phyloP scores from a whole-genome alignment of 2,113 vertebrate genomes.

The Mormyrus lacerda region DNA sequence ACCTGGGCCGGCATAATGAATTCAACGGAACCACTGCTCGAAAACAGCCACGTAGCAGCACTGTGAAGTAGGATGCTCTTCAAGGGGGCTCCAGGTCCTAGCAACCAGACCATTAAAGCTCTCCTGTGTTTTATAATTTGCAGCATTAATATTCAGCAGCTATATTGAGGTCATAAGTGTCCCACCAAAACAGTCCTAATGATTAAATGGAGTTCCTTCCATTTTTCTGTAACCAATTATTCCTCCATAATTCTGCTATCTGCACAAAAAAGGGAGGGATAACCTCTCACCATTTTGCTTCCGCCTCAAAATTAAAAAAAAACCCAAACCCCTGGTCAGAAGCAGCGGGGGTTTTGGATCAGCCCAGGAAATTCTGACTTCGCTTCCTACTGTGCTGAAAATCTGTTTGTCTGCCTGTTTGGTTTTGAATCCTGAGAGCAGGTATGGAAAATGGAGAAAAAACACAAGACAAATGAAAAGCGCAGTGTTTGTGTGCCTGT shows the following conservation, averaged over 20 bases:
- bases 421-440: conserved; percentile 2
- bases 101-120: conserved; percentile 35
- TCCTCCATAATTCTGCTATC: conserved; percentile 27
- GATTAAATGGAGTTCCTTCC: conserved; percentile 32
- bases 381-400: conserved; percentile 2
- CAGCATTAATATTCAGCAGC: conserved; percentile 44
- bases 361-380: conserved; percentile 3
- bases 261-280: conserved; percentile 1
- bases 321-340: conserved; percentile 9
- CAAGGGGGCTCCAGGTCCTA: conserved; percentile 31
- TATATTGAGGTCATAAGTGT: conserved; percentile 30
- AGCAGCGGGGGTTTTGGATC: neutral
- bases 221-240: conserved; percentile 35
- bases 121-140: conserved; percentile 42
- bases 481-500: conserved; percentile 18
- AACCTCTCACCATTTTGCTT: conserved; percentile 8
- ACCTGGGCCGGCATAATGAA: conserved; percentile 25
- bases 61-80: conserved; percentile 14
- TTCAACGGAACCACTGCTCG: conserved; percentile 15
- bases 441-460: neutral
- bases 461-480: conserved; percentile 10
- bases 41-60: conserved; percentile 2
- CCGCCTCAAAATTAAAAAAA: conserved; percentile 3
- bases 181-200: conserved; percentile 36
- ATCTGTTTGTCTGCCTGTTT: conserved; percentile 21